phyloP scores from a whole-genome alignment of 2,888 invertebrate genomes.

The Diarsia rubi region DNA sequence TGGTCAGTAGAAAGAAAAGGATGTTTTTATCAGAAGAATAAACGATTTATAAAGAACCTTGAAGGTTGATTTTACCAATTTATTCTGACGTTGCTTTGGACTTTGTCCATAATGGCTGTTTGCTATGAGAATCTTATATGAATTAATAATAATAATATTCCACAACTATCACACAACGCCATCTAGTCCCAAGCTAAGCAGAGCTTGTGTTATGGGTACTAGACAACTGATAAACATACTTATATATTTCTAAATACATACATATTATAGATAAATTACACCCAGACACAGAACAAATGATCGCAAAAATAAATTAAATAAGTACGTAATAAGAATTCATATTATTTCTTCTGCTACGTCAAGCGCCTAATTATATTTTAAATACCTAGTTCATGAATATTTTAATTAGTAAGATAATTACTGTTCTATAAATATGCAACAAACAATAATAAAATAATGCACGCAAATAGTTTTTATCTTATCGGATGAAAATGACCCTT shows the following conservation, averaged over 20 bases:
- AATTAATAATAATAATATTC: too few relatives aligned
- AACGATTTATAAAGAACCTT: not conserved
- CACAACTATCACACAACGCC: too few relatives aligned
- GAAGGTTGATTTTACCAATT: slow-evolving; percentile 7
- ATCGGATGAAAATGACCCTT: slow-evolving; percentile 70
- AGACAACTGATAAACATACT: too few relatives aligned
- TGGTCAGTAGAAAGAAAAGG: not conserved
- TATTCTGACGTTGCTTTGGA: slow-evolving; percentile 3
- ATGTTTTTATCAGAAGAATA: not conserved
- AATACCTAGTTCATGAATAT: slow-evolving; percentile 10
- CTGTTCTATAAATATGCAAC: slow-evolving; percentile 22
- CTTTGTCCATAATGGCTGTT: not conserved
- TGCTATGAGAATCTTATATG: not conserved
- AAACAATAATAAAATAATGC: slow-evolving; percentile 17
- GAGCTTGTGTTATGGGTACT: too few relatives aligned
- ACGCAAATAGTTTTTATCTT: slow-evolving; percentile 51
- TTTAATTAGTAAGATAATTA: slow-evolving; percentile 33
- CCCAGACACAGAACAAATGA: too few relatives aligned
- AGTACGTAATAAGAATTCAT: not conserved
- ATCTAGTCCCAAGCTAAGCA: too few relatives aligned
- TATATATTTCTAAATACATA: too few relatives aligned
- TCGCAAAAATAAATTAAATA: too few relatives aligned
- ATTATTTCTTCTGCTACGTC: slow-evolving; percentile 3
- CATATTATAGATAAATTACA: too few relatives aligned
- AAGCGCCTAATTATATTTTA: slow-evolving; percentile 16